phyloP scores from a whole-genome alignment of 2,888 invertebrate species.

The Actias luna region DNA sequence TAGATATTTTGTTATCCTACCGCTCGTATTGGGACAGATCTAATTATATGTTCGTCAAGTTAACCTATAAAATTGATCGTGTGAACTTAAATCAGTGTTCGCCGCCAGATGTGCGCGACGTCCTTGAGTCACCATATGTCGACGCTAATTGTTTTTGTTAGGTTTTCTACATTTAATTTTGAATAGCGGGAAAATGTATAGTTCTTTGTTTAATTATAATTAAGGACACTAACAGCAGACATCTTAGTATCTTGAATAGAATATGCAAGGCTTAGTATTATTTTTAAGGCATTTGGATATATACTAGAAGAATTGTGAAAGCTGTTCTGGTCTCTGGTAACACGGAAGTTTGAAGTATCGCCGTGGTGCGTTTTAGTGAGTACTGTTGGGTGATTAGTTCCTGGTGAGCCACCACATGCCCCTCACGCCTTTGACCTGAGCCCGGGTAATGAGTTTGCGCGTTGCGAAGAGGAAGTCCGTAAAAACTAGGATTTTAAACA shows the following conservation, averaged over 20 bases:
- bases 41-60: constrained; percentile 12
- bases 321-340: too few relatives aligned
- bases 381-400: too few relatives aligned
- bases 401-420: too few relatives aligned
- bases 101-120: constrained; percentile 24
- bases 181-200: background rate
- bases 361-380: too few relatives aligned
- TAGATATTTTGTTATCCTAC: background rate
- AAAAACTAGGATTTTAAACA: too few relatives aligned
- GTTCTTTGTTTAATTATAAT: background rate
- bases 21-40: background rate
- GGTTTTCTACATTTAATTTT: background rate
- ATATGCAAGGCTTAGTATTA: background rate
- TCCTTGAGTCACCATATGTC: constrained; percentile 16
- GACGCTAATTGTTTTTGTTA: constrained; percentile 8
- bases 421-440: too few relatives aligned
- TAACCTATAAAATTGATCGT: constrained; percentile 29
- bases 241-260: background rate
- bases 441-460: too few relatives aligned
- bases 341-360: too few relatives aligned
- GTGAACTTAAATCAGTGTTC: constrained; percentile 46
- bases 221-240: background rate
- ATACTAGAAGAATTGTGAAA: too few relatives aligned
- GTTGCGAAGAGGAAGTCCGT: too few relatives aligned
- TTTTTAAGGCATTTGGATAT: too few relatives aligned